A percentile compares a stretch with the other conserved stretches of the same genome.
These are phyloP conservation scores for Heliocidaris erythrogramma DNA, from an alignment of 35 echinoderm and acorn worm genomes.

Conservation along the genomic window DNA sequence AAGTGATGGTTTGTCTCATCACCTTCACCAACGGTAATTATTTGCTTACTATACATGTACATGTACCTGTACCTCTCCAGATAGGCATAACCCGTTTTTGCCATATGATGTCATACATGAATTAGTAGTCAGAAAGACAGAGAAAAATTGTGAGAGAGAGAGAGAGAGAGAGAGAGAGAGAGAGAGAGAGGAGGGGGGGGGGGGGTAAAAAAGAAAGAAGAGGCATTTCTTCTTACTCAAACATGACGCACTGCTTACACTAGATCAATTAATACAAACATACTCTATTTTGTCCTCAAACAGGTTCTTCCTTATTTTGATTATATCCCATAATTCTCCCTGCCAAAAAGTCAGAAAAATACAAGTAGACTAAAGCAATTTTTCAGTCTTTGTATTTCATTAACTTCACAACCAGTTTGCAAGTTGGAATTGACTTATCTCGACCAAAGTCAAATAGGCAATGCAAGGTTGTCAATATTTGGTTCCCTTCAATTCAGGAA, in stretches of 20 bases:
- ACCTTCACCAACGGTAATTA: no score
- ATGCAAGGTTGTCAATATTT: not conserved
- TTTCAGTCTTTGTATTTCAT: conserved; percentile 13
- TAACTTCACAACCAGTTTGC: not conserved
- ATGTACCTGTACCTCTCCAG: no score
- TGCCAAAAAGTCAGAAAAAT: not conserved
- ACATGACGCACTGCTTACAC: not conserved
- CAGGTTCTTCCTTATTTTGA: not conserved
- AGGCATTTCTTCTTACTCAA: not conserved
- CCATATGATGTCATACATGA: no score
- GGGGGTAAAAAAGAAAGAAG: not conserved
- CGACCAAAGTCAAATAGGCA: conserved; percentile 2
- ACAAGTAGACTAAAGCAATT: not conserved
- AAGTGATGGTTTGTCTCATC: no score
- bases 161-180: not conserved
- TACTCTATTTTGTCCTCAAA: not conserved
- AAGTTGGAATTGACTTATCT: not conserved
- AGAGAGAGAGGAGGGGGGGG: not conserved
- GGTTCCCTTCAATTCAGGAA: not conserved
- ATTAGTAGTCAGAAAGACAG: no score
- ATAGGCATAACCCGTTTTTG: no score
- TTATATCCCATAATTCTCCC: not conserved
- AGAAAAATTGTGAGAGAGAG: not conserved
- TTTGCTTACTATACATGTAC: no score
- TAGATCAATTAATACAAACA: conserved; percentile 4